phyloP scores from a whole-genome alignment of 2,113 vertebrate species.

The Ibidorhyncha struthersii region DNA sequence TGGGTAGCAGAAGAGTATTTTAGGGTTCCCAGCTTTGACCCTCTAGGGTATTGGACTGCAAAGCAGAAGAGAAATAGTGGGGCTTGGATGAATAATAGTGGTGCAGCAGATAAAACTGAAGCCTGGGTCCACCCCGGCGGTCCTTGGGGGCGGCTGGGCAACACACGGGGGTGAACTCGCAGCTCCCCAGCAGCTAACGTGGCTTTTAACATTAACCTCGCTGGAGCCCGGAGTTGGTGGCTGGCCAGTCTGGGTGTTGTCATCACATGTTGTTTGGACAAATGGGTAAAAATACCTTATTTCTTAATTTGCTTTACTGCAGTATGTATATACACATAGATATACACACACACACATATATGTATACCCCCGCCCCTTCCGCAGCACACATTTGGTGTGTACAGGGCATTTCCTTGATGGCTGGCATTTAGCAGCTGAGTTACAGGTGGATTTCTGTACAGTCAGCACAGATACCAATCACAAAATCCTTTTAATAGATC shows the following conservation, averaged over 20 bases:
- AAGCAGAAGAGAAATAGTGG: background rate
- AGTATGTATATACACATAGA: no score
- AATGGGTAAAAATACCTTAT: background rate
- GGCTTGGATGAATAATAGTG: background rate
- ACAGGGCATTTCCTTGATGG: background rate
- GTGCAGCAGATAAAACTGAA: background rate
- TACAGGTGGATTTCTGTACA: background rate
- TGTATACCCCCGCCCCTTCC: background rate
- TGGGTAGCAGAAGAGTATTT: background rate
- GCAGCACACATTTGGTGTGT: background rate
- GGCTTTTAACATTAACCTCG: background rate
- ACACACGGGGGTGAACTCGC: fast-evolving
- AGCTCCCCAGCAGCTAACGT: background rate
- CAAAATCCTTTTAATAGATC: background rate
- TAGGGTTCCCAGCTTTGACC: background rate
- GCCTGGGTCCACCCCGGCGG: background rate
- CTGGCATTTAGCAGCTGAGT: background rate
- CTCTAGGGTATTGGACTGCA: background rate
- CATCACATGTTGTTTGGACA: background rate
- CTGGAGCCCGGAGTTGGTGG: background rate
- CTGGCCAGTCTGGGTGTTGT: background rate
- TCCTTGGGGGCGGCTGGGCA: fast-evolving
- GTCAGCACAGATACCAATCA: background rate
- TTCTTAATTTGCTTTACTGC: background rate
- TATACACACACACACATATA: background rate